Evolutionary conservation across 2,113 vertebrate species (phyloP), one percentile per base, ranked within the genome.

Genomic region (Tachysurus vachellii): DNA sequence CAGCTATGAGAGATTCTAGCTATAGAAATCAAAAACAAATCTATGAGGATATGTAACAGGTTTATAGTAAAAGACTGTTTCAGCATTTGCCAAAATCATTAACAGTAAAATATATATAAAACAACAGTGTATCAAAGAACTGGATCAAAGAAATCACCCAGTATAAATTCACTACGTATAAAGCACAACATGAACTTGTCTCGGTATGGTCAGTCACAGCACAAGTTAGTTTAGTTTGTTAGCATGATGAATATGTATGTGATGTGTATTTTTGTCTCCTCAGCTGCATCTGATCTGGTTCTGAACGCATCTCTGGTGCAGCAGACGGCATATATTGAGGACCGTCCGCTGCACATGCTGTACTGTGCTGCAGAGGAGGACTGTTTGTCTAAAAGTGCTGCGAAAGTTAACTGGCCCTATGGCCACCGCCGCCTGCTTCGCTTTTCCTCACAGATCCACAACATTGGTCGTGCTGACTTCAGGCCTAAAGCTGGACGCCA

Each of bases 401-500:
- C 95, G 61, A 93, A 93, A 1, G 98, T 97, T 92, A 97, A 98
- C 95, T 99, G 98, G 98, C 98, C 98, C 1, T 99, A 99, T 0
- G 98, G 98, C 3, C 97, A 99, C 91, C 95, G 98, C 0, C 97
- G 98, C 44, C 96, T 99, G 86, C 97, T 99, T 5, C 96, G 98
- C 87, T 99, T 99, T 96, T 99, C 98, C 91, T 99, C 98, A 1
- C 97, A 99, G 95, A 99, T 99, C 92, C 97, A 98, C 93, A 99
- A 99, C 94, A 94, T 96, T 17, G 98, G 98, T 4, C 96, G 98
- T 0, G 97, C 98, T 0, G 98, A 99, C 92, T 99, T 99, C 93
- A 96, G 98, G 54, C 98, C 98, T 54, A 99, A 99, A 88, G 97
- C 97, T 0, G 98, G 98, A 0, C 95, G 98, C 16, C 98, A 99